Evolutionary conservation across 2,797 vertebrate genomes (phyloP).

Genomic region (Sorex maritimensis): DNA sequence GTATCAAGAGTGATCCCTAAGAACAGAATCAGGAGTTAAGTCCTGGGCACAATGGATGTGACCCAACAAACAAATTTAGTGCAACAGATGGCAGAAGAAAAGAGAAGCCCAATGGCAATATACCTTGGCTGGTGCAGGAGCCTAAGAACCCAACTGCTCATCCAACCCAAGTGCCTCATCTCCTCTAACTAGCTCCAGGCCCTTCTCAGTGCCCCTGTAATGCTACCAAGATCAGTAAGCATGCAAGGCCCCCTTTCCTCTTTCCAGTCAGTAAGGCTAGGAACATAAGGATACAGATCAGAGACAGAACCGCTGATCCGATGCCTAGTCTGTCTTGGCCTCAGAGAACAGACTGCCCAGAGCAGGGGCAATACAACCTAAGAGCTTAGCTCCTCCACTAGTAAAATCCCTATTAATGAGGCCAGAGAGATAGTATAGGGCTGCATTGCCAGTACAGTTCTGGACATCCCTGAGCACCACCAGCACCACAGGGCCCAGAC

Average conservation of each 20-base stretch:
- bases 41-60: too few species aligned
- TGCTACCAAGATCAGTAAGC: conserved; percentile 23
- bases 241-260: conserved; percentile 3
- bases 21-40: too few species aligned
- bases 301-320: conserved; percentile 2
- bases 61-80: neutral
- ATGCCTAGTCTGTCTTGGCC: neutral
- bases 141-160: neutral
- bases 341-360: conserved; percentile 39
- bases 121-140: neutral
- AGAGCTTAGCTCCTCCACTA: conserved; percentile 5
- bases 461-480: too few species aligned
- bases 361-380: neutral
- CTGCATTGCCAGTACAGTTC: too few species aligned
- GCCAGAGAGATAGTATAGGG: too few species aligned
- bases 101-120: neutral
- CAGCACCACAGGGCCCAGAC: too few species aligned
- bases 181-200: conserved; percentile 36
- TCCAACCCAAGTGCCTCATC: neutral
- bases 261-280: conserved; percentile 35
- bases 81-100: neutral
- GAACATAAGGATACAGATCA: conserved; percentile 50
- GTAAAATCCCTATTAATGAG: conserved; percentile 1
- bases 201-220: neutral
- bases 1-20: too few species aligned